Evolutionary conservation across 1,140 invertebrate species (phyloP).

Genomic region (Centruroides sculpturatus): DNA sequence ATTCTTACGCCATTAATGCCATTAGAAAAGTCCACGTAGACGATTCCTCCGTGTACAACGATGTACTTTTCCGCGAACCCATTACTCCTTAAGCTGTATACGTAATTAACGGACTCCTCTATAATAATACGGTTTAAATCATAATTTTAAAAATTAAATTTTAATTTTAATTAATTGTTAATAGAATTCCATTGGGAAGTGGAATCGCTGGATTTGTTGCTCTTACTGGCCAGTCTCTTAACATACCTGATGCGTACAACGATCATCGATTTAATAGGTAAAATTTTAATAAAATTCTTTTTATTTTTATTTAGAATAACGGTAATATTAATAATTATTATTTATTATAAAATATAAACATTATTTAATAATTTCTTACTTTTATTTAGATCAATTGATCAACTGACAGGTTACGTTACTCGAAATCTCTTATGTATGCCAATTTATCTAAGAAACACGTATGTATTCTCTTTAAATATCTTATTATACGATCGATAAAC

Average conservation of each 20-base stretch:
- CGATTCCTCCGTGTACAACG: too few species aligned
- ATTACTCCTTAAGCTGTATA: too few species aligned
- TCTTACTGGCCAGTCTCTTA: constrained; percentile 53
- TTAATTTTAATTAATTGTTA: not conserved
- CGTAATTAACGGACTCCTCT: too few species aligned
- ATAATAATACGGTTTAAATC: too few species aligned
- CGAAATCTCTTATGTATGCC: constrained; percentile 70
- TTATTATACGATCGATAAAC: too few species aligned
- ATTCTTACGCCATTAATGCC: too few species aligned
- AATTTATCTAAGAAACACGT: constrained; percentile 52
- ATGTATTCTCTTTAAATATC: constrained; percentile 9
- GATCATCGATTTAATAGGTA: constrained; percentile 54
- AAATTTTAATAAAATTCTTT: not conserved
- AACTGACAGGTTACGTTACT: constrained; percentile 56
- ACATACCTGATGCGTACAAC: constrained; percentile 59
- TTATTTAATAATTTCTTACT: not conserved
- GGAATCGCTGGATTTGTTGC: constrained; percentile 57
- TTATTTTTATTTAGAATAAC: not conserved
- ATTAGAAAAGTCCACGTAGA: too few species aligned
- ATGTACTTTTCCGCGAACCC: too few species aligned
- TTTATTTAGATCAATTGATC: constrained; percentile 45
- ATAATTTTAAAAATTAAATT: too few species aligned
- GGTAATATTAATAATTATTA: not conserved
- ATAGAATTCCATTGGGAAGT: constrained; percentile 39
- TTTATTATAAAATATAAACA: not conserved